A percentile compares a stretch with the other conserved stretches of the same genome.
phyloP scores from a whole-genome alignment of 2,888 invertebrate genomes.

The Aphidius colemani region DNA sequence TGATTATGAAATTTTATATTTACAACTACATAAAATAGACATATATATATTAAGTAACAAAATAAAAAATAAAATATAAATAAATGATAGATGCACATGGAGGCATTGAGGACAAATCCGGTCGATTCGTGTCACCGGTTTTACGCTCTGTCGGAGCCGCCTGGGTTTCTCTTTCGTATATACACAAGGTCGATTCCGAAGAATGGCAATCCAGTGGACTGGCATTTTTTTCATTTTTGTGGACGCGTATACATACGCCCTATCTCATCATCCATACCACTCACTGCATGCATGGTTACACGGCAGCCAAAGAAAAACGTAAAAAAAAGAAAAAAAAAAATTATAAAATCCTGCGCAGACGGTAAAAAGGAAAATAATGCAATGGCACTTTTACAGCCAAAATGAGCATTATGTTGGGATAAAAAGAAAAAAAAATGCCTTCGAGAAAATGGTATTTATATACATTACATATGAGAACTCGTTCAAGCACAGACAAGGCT shows the following conservation, averaged over 20 bases:
- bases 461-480: too few relatives aligned
- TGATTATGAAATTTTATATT: background rate
- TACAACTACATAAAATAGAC: background rate
- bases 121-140: constrained; percentile 51
- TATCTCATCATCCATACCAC: constrained; percentile 9
- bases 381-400: too few relatives aligned
- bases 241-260: constrained; percentile 25
- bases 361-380: constrained; percentile 15
- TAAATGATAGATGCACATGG: constrained; percentile 13
- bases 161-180: constrained; percentile 38
- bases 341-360: constrained; percentile 3
- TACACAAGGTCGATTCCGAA: constrained; percentile 43
- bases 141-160: constrained; percentile 43
- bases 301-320: background rate
- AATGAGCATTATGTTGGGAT: too few relatives aligned
- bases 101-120: constrained; percentile 39
- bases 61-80: background rate
- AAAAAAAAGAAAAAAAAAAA: background rate
- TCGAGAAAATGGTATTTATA: too few relatives aligned
- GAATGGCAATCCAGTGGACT: constrained; percentile 43
- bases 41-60: background rate
- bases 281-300: constrained; percentile 2
- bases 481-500: too few relatives aligned
- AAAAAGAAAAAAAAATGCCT: too few relatives aligned
- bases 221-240: constrained; percentile 42